A percentile compares a stretch with the other conserved stretches of the same genome.
Conservation (phyloP, 2,797 vertebrate genomes). For the Mycteria americana region DNA sequence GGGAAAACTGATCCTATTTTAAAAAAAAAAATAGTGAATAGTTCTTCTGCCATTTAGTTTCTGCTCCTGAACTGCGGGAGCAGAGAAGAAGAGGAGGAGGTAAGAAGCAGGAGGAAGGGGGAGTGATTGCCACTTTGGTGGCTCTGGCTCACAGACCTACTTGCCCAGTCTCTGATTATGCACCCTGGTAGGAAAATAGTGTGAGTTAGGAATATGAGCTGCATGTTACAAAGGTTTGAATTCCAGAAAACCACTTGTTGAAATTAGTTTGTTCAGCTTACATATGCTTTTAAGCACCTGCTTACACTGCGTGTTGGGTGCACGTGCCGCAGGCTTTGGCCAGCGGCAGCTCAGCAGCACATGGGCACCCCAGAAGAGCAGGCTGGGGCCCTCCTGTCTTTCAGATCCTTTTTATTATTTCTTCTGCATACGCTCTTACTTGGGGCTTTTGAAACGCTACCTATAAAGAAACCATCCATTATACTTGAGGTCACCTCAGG, state of each 20-base stretch:
- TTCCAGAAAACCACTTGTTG: neutral
- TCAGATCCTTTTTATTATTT: neutral
- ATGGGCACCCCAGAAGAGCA: neutral
- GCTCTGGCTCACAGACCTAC: neutral
- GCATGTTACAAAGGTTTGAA: neutral
- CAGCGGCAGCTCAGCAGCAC: neutral
- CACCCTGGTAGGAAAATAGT: neutral
- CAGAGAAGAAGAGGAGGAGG: neutral
- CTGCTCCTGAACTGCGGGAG: neutral
- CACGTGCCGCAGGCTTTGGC: neutral
- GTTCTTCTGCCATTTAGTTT: neutral
- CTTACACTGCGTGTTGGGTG: neutral
- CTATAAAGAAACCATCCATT: neutral
- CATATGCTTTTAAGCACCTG: neutral
- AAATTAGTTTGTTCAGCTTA: neutral
- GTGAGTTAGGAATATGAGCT: neutral
- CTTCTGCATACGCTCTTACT: neutral
- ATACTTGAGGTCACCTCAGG: neutral
- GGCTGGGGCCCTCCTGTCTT: neutral
- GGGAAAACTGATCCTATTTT: neutral
- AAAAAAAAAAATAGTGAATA: no score
- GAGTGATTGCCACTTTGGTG: neutral
- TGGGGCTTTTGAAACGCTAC: neutral
- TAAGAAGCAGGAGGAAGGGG: neutral
- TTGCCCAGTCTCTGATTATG: neutral